These are phyloP conservation scores for Dromius quadrimaculatus DNA, from an alignment of 2,888 invertebrate species.

Conservation along the genomic window DNA sequence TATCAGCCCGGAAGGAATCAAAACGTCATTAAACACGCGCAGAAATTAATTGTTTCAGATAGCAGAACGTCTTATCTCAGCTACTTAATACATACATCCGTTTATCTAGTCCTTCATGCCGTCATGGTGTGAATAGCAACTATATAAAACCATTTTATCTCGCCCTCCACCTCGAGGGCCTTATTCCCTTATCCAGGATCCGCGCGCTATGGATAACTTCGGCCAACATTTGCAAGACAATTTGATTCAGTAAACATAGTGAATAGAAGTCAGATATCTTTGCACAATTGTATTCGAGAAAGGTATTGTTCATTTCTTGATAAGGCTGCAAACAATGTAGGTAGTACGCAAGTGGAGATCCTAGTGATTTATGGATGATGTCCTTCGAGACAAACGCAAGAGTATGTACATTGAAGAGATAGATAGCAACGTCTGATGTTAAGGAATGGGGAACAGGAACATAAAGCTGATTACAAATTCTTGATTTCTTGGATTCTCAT, in stretches of 20 bases:
- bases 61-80: conserved; percentile 28
- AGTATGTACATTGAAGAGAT: not conserved
- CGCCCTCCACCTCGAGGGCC: not conserved
- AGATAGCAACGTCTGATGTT: not conserved
- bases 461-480: too few species aligned
- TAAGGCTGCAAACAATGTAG: conserved; percentile 40
- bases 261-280: conserved; percentile 49
- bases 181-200: not conserved
- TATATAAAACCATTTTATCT: conserved; percentile 47
- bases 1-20: conserved; percentile 16
- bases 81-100: conserved; percentile 15
- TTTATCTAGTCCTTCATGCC: conserved; percentile 13
- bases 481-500: too few species aligned
- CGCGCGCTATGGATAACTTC: conserved; percentile 24
- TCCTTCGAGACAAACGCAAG: conserved; percentile 29
- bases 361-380: conserved; percentile 42
- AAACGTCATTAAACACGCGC: conserved; percentile 9
- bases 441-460: too few species aligned
- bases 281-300: conserved; percentile 43
- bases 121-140: conserved; percentile 44
- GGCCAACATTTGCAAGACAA: conserved; percentile 45
- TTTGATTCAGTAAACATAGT: conserved; percentile 51
- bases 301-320: conserved; percentile 51
- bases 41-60: conserved; percentile 38
- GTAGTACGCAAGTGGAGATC: conserved; percentile 42